These are phyloP conservation scores for Sarcophaga peregrina DNA, from an alignment of 1,140 invertebrate species.

Conservation along the genomic window DNA sequence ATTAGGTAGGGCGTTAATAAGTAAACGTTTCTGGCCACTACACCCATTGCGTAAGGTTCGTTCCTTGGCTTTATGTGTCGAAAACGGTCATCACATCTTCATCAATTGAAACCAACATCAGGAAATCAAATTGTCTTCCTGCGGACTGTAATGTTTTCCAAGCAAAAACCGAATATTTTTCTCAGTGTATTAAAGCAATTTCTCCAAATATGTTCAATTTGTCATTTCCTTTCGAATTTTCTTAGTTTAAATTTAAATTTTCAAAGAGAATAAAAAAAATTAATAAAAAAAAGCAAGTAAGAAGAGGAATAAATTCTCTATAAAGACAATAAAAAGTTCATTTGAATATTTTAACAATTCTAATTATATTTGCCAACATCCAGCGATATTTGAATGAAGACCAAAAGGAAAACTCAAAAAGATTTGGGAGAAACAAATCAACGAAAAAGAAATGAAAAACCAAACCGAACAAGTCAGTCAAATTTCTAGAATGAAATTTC, in stretches of 20 bases:
- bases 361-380: slow-evolving; percentile 57
- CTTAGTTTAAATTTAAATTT: slow-evolving; percentile 34
- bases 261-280: slow-evolving; percentile 54
- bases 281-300: slow-evolving; percentile 51
- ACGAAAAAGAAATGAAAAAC: slow-evolving; percentile 30
- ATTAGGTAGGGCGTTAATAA: too few relatives aligned
- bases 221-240: too few relatives aligned
- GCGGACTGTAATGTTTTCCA: too few relatives aligned
- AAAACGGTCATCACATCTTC: too few relatives aligned
- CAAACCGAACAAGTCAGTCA: slow-evolving; percentile 45
- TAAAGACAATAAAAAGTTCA: slow-evolving; percentile 65
- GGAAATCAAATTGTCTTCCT: too few relatives aligned
- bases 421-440: background rate
- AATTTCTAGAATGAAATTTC: slow-evolving; percentile 26
- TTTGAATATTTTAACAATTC: slow-evolving; percentile 67
- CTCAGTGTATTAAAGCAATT: too few relatives aligned
- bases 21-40: too few relatives aligned
- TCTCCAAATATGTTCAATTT: too few relatives aligned
- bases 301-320: slow-evolving; percentile 57
- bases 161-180: too few relatives aligned
- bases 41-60: too few relatives aligned
- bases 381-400: slow-evolving; percentile 48
- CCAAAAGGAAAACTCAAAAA: background rate
- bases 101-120: too few relatives aligned
- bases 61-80: too few relatives aligned